Evolutionary conservation across 64 coral and sea anemone species (phyloP).

Genomic region (Montipora foliosa): DNA sequence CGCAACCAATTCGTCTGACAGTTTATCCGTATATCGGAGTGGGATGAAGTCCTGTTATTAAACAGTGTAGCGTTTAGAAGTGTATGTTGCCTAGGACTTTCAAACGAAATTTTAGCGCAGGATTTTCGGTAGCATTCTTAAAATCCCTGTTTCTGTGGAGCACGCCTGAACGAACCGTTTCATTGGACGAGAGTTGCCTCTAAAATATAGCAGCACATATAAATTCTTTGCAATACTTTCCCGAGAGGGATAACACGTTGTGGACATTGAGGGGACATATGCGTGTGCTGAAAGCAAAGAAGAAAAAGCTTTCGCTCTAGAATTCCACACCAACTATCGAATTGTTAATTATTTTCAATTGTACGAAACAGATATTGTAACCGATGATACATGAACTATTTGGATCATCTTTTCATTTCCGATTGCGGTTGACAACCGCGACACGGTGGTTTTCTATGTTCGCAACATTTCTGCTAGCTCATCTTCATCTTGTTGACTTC

Average conservation of each 20-base stretch:
- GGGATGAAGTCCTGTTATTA: neutral
- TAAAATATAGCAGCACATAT: constrained; percentile 40
- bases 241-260: neutral
- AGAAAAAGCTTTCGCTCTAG: neutral
- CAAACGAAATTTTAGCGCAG: neutral
- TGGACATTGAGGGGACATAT: neutral
- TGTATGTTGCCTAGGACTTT: no score
- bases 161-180: constrained; percentile 18
- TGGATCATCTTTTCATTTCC: neutral
- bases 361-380: neutral
- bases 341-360: no score
- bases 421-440: constrained; percentile 35
- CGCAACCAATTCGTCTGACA: neutral
- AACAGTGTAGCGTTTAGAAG: neutral
- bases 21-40: neutral
- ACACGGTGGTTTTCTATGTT: neutral
- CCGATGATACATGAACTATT: neutral
- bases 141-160: neutral
- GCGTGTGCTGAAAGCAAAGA: neutral
- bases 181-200: constrained; percentile 16
- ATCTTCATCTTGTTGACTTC: neutral
- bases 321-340: no score
- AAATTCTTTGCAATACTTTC: constrained; percentile 5
- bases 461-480: neutral
- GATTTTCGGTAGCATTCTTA: constrained; percentile 8